Percentiles rank a stretch among this genome's conserved stretches.
These are phyloP conservation scores for Andrena chrysosceles DNA, from an alignment of 2,888 invertebrate genomes.

Conservation along the genomic window DNA sequence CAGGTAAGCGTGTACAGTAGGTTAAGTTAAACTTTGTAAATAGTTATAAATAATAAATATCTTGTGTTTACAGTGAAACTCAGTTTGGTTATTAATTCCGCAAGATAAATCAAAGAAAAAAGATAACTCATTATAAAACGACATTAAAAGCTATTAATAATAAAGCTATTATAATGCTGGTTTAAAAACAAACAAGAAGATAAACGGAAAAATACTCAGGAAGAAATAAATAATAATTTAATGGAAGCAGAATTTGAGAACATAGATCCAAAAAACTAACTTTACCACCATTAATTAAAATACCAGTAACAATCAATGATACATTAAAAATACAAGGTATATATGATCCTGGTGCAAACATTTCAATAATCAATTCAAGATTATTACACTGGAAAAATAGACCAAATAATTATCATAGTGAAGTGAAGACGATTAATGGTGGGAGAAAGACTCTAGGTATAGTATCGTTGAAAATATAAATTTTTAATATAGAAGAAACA, in stretches of 20 bases:
- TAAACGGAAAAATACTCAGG: background rate
- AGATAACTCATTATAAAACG: no score
- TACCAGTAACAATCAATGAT: background rate
- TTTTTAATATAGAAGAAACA: conserved; percentile 66
- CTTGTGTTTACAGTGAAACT: no score
- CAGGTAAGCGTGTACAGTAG: no score
- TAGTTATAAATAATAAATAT: no score
- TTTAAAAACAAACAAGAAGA: conserved; percentile 3
- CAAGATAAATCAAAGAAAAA: no score
- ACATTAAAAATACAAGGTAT: background rate
- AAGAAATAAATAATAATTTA: background rate
- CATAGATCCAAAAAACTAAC: background rate
- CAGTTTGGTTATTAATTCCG: no score
- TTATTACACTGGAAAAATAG: conserved; percentile 52
- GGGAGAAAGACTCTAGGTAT: conserved; percentile 62
- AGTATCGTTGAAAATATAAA: conserved; percentile 64
- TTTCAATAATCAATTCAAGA: conserved; percentile 68
- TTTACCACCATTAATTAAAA: background rate
- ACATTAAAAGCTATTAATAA: no score
- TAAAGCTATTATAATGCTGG: no score
- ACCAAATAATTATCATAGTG: conserved; percentile 50
- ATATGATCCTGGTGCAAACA: conserved; percentile 41
- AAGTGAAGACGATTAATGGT: conserved; percentile 70
- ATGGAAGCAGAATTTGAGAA: background rate
- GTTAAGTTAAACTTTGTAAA: no score